phyloP scores from a whole-genome alignment of 2,888 invertebrate genomes.

The Asteroscopus sphinx region DNA sequence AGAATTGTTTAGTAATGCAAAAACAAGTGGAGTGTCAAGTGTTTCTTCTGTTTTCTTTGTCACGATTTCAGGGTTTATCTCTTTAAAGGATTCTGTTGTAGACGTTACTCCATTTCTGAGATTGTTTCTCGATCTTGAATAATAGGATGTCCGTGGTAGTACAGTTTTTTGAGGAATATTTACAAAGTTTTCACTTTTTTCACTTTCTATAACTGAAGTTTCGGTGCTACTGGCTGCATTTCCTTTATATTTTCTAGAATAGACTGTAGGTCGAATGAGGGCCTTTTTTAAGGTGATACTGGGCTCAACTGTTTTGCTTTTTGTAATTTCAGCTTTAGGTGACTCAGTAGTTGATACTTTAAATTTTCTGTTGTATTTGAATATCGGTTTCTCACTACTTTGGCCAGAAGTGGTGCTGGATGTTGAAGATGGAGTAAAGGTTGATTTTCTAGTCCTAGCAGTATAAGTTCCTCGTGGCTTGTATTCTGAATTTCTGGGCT shows the following conservation, averaged over 20 bases:
- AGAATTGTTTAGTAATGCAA: constrained; percentile 72
- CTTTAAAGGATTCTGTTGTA: constrained; percentile 58
- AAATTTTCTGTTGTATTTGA: constrained; percentile 81
- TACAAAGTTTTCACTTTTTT: constrained; percentile 50
- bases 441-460: constrained; percentile 72
- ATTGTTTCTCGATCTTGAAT: constrained; percentile 74
- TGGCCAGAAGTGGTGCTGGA: constrained; percentile 49
- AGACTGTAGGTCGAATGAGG: constrained; percentile 71
- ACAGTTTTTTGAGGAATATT: constrained; percentile 59
- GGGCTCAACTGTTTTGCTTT: constrained; percentile 66
- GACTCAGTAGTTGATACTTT: constrained; percentile 72
- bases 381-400: constrained; percentile 68
- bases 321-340: constrained; percentile 63
- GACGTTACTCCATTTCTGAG: constrained; percentile 59
- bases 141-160: constrained; percentile 80
- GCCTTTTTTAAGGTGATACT: constrained; percentile 70
- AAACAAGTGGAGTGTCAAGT: constrained; percentile 76
- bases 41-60: constrained; percentile 72
- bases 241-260: constrained; percentile 70
- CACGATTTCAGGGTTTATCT: constrained; percentile 44
- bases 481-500: constrained; percentile 67
- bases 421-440: constrained; percentile 65
- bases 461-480: constrained; percentile 73
- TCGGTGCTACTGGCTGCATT: constrained; percentile 65
- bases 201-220: constrained; percentile 48